A percentile compares a stretch with the other conserved stretches of the same genome.
Evolutionary conservation across 1,140 invertebrate species (phyloP).

Genomic region (Cheumatopsyche charites): DNA sequence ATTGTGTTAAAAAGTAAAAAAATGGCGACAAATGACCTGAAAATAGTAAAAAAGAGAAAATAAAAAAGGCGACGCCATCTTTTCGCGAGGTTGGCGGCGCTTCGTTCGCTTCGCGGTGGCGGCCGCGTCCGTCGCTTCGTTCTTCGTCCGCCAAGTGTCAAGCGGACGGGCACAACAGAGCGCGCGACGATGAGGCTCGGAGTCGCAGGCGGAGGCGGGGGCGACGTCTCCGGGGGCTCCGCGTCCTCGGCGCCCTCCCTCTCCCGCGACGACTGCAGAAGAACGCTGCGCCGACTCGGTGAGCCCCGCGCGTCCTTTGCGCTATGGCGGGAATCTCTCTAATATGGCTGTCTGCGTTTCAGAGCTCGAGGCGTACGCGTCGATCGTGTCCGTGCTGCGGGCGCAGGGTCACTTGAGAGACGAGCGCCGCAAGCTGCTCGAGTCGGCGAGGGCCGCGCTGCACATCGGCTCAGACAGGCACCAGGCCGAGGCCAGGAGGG

Average conservation of each 20-base stretch:
- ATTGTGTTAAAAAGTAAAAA: neutral
- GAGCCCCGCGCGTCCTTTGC: too few species aligned
- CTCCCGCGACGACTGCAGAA: slow-evolving; percentile 80
- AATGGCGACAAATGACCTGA: neutral
- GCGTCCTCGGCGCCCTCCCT: slow-evolving; percentile 58
- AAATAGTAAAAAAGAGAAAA: neutral
- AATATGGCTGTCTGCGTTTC: too few species aligned
- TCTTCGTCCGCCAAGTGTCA: slow-evolving; percentile 55
- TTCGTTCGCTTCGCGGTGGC: neutral
- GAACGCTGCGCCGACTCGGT: slow-evolving; percentile 84
- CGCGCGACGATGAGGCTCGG: slow-evolving; percentile 51
- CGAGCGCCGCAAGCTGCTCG: slow-evolving; percentile 82
- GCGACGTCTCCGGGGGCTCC: slow-evolving; percentile 62
- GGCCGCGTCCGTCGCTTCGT: slow-evolving; percentile 4
- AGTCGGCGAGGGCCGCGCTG: slow-evolving; percentile 79
- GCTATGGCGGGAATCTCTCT: too few species aligned
- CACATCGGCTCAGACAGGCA: slow-evolving; percentile 90
- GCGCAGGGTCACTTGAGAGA: slow-evolving; percentile 87
- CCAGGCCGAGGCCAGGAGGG: slow-evolving; percentile 86
- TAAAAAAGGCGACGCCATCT: neutral
- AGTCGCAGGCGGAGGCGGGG: slow-evolving; percentile 64
- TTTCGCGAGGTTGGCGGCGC: neutral
- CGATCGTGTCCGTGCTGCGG: slow-evolving; percentile 85
- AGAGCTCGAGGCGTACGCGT: slow-evolving; percentile 92
- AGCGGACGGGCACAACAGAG: slow-evolving; percentile 52